A percentile compares a stretch with the other conserved stretches of the same genome.
Conservation (phyloP, 2,113 vertebrate species). For the Sciurus niger region DNA sequence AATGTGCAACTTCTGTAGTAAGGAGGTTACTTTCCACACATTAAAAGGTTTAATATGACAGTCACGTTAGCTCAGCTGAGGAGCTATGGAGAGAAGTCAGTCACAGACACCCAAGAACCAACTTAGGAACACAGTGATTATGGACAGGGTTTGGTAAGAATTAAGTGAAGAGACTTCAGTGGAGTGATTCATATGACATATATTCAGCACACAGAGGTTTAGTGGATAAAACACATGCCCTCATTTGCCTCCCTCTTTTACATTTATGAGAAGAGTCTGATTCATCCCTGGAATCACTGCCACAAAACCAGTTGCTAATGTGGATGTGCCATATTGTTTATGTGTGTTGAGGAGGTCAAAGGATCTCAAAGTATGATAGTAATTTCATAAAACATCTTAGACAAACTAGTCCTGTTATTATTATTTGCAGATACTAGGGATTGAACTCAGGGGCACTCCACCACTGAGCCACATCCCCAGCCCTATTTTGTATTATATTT, state of each 20-base stretch:
- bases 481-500: no score
- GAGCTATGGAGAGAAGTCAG: neutral
- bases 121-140: neutral
- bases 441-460: no score
- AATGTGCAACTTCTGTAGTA: neutral
- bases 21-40: neutral
- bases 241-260: neutral
- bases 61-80: rapidly evolving
- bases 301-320: neutral
- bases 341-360: neutral
- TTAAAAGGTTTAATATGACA: neutral
- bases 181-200: rapidly evolving
- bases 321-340: neutral
- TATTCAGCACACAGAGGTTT: neutral
- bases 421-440: no score
- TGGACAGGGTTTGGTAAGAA: neutral
- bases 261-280: neutral
- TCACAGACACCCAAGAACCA: no score
- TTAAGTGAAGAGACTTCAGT: neutral
- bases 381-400: neutral
- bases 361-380: neutral
- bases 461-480: no score
- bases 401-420: neutral
- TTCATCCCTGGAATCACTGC: neutral
- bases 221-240: rapidly evolving